These are phyloP conservation scores for Perca flavescens DNA, from an alignment of 2,113 vertebrate species.

Conservation along the genomic window DNA sequence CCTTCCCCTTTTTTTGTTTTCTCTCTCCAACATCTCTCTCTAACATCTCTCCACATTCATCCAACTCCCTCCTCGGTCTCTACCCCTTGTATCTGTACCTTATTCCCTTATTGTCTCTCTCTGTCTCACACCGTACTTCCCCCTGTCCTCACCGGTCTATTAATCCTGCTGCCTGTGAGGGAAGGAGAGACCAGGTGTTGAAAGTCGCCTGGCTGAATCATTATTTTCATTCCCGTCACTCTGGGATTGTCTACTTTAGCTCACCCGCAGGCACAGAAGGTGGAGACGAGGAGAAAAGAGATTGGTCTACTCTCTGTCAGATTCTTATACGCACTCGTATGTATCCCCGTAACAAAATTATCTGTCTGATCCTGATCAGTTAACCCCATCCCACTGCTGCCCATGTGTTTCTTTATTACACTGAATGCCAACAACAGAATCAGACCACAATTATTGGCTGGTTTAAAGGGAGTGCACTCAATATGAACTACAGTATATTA, in stretches of 20 bases:
- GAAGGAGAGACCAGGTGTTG: slow-evolving; percentile 47
- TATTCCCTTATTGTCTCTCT: not conserved
- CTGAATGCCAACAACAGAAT: not conserved
- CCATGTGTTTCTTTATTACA: not conserved
- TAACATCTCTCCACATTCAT: not conserved
- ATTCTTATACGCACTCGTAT: slow-evolving; percentile 17
- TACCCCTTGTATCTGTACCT: not conserved
- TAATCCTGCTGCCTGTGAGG: slow-evolving; percentile 24
- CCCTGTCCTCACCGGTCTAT: slow-evolving; percentile 8
- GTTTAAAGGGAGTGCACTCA: slow-evolving; percentile 1
- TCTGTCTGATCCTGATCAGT: slow-evolving; percentile 22
- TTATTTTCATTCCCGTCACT: slow-evolving; percentile 52
- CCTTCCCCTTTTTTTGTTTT: not conserved
- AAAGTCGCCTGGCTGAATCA: slow-evolving; percentile 37
- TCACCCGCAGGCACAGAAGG: slow-evolving; percentile 34
- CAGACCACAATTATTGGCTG: not conserved
- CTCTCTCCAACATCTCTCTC: slow-evolving; percentile 26
- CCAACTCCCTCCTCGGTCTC: not conserved
- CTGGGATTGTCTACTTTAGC: slow-evolving; percentile 47
- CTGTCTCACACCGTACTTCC: not conserved
- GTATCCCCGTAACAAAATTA: slow-evolving; percentile 6
- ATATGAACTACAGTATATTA: no score
- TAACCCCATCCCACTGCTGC: not conserved
- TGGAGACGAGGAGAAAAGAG: slow-evolving; percentile 19
- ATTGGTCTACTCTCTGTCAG: slow-evolving; percentile 25